Evolutionary conservation across 2,888 invertebrate species (phyloP).

Genomic region (Linnaemya vulpina): DNA sequence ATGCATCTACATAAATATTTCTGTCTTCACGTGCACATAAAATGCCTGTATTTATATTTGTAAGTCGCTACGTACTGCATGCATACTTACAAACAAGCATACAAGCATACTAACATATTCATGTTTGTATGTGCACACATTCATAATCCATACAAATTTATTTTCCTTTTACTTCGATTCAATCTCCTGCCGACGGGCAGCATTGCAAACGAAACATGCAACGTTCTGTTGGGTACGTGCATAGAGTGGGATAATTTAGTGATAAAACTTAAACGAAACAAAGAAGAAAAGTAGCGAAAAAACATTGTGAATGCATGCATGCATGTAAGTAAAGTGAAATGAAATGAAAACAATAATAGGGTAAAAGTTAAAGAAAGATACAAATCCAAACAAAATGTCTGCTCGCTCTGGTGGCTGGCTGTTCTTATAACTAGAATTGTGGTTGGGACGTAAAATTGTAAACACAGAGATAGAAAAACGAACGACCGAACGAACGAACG

Average conservation of each 20-base stretch:
- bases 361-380: constrained; percentile 42
- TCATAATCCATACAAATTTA: too few relatives aligned
- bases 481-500: too few relatives aligned
- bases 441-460: not conserved
- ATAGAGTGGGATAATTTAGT: constrained; percentile 16
- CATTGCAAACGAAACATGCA: not conserved
- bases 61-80: not conserved
- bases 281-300: constrained; percentile 29
- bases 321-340: not conserved
- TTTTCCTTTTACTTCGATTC: not conserved
- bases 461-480: not conserved
- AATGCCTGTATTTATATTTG: not conserved
- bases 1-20: too few relatives aligned
- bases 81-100: too few relatives aligned
- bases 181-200: not conserved
- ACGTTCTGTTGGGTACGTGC: not conserved
- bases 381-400: constrained; percentile 20
- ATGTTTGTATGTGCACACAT: not conserved
- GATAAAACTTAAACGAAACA: constrained; percentile 17
- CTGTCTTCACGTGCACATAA: too few relatives aligned
- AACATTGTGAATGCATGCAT: not conserved
- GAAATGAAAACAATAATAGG: constrained; percentile 53
- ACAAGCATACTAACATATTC: not conserved
- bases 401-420: constrained; percentile 20
- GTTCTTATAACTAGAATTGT: constrained; percentile 37